Base-by-base conservation (phyloP, 2,888 invertebrate species). In the Nomada ruficornis region DNA sequence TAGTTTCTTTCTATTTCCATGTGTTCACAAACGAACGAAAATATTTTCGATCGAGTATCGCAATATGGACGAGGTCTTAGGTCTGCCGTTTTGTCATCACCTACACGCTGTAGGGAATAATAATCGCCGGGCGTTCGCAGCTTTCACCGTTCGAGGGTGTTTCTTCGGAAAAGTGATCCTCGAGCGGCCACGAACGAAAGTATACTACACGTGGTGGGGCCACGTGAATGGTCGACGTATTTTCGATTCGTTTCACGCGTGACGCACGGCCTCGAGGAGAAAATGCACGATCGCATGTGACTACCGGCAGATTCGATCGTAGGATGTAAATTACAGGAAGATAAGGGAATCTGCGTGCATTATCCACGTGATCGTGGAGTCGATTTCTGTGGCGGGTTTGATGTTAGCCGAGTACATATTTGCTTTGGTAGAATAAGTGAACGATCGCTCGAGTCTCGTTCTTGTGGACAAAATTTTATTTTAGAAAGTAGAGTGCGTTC, bases 141-240 rank as follows among this genome's bases (percentile, higher is more conserved):
- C 89, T 88, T 88, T 88, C 88, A 87, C 89, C 87, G 83, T 83
- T 87, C 73, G 86, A 87, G 87, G 88, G 89, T 83, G 89, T 88
- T 80, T 87, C 84, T 82, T 87, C 76, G 89, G 87, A 88, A 88
- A 88, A 89, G 85, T 76, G 87, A 87, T 85, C 81, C 83, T 67
- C 42, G 70, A 50, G 44, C 74, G 54, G 57, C n/a, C 47, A 60
- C 50, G 77, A 83, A 86, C 77, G 85, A 85, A 86, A 82, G 86
- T 74, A 57, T 72, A 50, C 67, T 36, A 7, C 36, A 36, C 36
- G 59, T 9, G 23, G 29, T 11, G 18, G 50, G 44, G 29, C 63
- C 77, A 54, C 63, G 54, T 62, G 77, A 60, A 65, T 73, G 68
- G 26, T 63, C 74, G 67, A 57, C 65, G 80, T 68, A 86, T 86